Evolutionary conservation across 2,113 vertebrate genomes (phyloP).

Genomic region (Leucoraja erinaceus): DNA sequence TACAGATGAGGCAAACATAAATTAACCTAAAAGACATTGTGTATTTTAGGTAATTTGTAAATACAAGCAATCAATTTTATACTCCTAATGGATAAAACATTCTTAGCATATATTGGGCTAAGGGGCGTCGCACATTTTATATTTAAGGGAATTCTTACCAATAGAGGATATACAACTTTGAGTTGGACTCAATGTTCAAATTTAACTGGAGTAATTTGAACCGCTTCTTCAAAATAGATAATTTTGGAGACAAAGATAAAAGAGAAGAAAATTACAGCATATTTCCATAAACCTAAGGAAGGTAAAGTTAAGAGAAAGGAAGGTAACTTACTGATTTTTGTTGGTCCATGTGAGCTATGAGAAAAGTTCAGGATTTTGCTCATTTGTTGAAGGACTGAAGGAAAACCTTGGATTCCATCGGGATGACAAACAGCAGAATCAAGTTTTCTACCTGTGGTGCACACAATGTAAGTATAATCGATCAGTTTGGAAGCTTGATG

Average conservation of each 20-base stretch:
- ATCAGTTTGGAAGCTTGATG: background rate
- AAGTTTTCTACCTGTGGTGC: conserved; percentile 59
- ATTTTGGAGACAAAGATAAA: background rate
- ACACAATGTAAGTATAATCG: conserved; percentile 27
- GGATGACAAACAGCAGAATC: conserved; percentile 54
- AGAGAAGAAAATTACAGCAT: background rate
- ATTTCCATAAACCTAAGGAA: background rate
- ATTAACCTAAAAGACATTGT: background rate
- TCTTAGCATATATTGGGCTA: background rate
- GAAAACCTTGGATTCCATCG: conserved; percentile 76
- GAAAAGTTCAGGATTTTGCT: conserved; percentile 81
- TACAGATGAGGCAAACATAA: background rate
- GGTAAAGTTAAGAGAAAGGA: background rate
- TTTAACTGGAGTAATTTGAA: background rate
- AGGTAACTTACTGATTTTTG: conserved; percentile 63
- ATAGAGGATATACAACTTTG: background rate
- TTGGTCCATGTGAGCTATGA: conserved; percentile 53
- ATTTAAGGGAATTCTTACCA: background rate
- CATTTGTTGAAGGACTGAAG: conserved; percentile 77
- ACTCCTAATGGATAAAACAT: background rate
- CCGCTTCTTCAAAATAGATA: background rate
- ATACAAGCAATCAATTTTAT: background rate
- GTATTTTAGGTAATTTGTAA: background rate
- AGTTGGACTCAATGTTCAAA: no score
- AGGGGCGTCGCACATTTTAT: background rate